phyloP scores from a whole-genome alignment of 2,888 invertebrate species.

The Gandaritis pyraliata region DNA sequence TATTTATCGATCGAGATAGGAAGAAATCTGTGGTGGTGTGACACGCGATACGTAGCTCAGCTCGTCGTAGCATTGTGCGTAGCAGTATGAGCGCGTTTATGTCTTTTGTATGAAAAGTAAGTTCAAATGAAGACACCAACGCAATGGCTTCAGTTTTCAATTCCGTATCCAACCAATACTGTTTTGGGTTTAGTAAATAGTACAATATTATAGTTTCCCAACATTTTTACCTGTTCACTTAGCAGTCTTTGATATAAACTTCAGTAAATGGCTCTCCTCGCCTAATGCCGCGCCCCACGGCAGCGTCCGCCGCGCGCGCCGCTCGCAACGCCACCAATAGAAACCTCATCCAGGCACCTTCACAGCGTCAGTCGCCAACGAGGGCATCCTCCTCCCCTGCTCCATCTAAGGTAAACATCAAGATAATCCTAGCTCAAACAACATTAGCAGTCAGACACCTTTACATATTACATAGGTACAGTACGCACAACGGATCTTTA shows the following conservation, averaged over 20 bases:
- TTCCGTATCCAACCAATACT: no score
- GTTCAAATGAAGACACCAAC: neutral
- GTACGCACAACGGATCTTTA: no score
- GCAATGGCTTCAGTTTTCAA: no score
- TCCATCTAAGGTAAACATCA: constrained; percentile 47
- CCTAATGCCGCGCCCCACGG: constrained; percentile 68
- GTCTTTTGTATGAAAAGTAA: constrained; percentile 14
- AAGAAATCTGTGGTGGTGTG: no score
- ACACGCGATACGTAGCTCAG: neutral
- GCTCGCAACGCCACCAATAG: constrained; percentile 73
- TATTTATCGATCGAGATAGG: no score
- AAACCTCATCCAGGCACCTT: constrained; percentile 46
- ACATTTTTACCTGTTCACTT: no score
- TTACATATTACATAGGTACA: no score
- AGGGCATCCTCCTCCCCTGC: constrained; percentile 45
- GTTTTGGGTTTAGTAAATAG: no score
- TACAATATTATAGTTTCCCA: no score
- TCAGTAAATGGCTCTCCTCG: constrained; percentile 58
- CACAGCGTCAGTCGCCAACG: constrained; percentile 56
- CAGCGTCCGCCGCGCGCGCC: constrained; percentile 75
- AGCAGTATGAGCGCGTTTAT: constrained; percentile 16
- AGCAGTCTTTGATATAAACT: neutral
- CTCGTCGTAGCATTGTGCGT: constrained; percentile 7
- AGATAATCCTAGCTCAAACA: no score
- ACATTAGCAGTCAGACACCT: no score